Base-by-base conservation (phyloP, 2,888 invertebrate species). In the Linyphia triangularis region DNA sequence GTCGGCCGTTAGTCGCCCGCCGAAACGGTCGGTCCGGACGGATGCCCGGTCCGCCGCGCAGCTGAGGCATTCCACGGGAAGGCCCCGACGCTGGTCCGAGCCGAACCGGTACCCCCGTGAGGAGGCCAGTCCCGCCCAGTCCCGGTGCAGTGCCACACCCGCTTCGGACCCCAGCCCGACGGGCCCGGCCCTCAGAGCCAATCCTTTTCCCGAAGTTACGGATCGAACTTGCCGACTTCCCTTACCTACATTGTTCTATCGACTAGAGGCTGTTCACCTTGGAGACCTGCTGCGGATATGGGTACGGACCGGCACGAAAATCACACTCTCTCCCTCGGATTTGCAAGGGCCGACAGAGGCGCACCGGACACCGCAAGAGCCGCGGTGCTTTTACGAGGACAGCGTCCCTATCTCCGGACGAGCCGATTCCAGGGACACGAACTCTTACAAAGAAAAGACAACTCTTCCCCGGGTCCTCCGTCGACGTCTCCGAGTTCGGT, bases 201-300 rank as follows among this genome's bases (percentile, higher is more conserved):
- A 95, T 95, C 95, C 95, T 95, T 95, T 93, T 95, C 94, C 95
- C 95, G 94, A 93, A 93, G 93, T 93, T 93, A 92, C 92, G 92
- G 90, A 93, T 92, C 92, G 92, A 95, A 95, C 94, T 95, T 95
- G 95, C 94, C 94, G 94, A 95, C 94, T 95, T 95, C 94, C 94
- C 94, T 95, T 94, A 94, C 94, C 94, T 94, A 94, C 94, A 94
- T 95, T 95, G 94, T 93, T 95, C 94, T 94, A 94, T 94, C 94
- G 94, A 94, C 94, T 94, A 94, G 94, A 95, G 94, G 94, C 94
- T 94, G 93, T 93, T 94, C 93, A 95, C 95, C 95, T 95, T 94
- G 95, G 95, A 95, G 95, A 95, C 95, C 95, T 95, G 95, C 94
- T 95, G 95, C 95, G 95, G 95, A 95, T 95, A 95, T 95, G 94